phyloP scores from a whole-genome alignment of 2,888 invertebrate genomes.

The Zygothrica quintamaculata region DNA sequence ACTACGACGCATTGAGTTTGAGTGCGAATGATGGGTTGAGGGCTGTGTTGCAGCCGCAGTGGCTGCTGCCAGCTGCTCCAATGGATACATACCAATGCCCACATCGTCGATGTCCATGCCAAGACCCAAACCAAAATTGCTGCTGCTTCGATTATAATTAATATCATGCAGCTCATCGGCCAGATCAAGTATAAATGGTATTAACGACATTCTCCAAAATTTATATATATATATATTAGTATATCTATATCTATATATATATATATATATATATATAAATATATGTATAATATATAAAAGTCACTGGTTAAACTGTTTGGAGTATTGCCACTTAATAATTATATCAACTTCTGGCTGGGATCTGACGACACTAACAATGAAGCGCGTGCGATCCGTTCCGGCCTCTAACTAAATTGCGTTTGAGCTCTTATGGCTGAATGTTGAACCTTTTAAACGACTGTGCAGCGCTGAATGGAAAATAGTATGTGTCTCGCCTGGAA shows the following conservation, averaged over 20 bases:
- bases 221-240: too few relatives aligned
- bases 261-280: not conserved
- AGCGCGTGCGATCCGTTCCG: slow-evolving; percentile 67
- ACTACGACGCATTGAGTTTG: slow-evolving; percentile 36
- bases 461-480: slow-evolving; percentile 74
- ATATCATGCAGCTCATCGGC: slow-evolving; percentile 76
- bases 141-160: slow-evolving; percentile 55
- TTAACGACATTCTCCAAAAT: slow-evolving; percentile 72
- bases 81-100: slow-evolving; percentile 82
- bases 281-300: too few relatives aligned
- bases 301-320: too few relatives aligned
- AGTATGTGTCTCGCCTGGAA: slow-evolving; percentile 57
- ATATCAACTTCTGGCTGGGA: slow-evolving; percentile 22
- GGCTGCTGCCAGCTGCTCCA: slow-evolving; percentile 67
- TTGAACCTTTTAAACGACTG: slow-evolving; percentile 68
- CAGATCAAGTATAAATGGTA: slow-evolving; percentile 80
- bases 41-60: slow-evolving; percentile 47
- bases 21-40: slow-evolving; percentile 47
- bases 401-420: slow-evolving; percentile 73
- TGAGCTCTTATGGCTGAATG: slow-evolving; percentile 74
- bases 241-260: not conserved
- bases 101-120: slow-evolving; percentile 79
- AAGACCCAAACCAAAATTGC: slow-evolving; percentile 38
- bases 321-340: slow-evolving; percentile 27
- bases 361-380: slow-evolving; percentile 28